phyloP scores from a whole-genome alignment of 2,797 vertebrate species.

The Ceryle rudis region DNA sequence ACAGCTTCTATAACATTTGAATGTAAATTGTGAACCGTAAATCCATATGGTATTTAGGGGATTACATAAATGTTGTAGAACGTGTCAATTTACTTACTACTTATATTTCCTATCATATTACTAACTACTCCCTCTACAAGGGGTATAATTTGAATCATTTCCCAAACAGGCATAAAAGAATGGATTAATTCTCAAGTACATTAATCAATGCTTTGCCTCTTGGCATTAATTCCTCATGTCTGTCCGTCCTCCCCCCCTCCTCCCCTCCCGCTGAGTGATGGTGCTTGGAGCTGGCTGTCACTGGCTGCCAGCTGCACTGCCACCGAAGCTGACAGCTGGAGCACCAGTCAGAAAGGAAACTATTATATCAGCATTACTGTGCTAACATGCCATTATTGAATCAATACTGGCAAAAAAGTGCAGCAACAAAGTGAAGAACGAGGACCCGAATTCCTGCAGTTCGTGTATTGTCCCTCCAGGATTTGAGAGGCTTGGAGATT shows the following conservation, averaged over 20 bases:
- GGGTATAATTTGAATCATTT: not conserved
- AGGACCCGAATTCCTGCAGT: not conserved
- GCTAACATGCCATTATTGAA: accelerated
- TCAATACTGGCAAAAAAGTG: not conserved
- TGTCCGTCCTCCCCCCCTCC: not conserved
- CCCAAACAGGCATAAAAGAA: not conserved
- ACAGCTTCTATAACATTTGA: not conserved
- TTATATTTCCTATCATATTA: not conserved
- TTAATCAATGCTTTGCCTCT: not conserved
- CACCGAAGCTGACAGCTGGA: not conserved
- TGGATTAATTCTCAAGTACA: not conserved
- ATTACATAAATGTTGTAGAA: not conserved
- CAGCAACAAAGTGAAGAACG: not conserved
- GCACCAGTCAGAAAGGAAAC: not conserved
- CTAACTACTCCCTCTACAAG: not conserved
- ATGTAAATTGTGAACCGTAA: not conserved
- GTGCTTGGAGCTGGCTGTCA: not conserved
- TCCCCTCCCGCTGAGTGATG: accelerated
- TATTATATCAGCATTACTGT: not conserved
- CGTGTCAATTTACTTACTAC: not conserved
- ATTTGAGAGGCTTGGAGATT: not conserved
- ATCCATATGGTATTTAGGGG: not conserved
- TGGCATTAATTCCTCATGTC: not conserved
- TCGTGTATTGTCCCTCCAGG: not conserved
- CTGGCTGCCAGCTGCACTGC: not conserved